phyloP scores from a whole-genome alignment of 2,888 invertebrate genomes.

The Tridacna crocea region DNA sequence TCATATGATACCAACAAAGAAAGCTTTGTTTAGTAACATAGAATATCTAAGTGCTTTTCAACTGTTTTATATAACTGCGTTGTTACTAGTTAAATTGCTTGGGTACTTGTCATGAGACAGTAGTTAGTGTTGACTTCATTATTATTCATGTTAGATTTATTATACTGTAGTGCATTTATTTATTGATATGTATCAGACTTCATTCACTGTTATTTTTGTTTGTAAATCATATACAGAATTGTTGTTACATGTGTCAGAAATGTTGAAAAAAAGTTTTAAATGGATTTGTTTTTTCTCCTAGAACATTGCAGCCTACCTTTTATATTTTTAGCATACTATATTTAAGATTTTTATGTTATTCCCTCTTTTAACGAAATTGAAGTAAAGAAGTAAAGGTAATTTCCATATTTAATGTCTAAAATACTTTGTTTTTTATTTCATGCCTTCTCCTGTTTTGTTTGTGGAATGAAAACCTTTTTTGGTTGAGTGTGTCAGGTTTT shows the following conservation, averaged over 20 bases:
- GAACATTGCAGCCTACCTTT: not conserved
- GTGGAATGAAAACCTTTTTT: too few relatives aligned
- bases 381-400: too few relatives aligned
- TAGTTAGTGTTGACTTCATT: slow-evolving; percentile 8
- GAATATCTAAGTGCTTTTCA: slow-evolving; percentile 13
- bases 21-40: not conserved
- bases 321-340: not conserved
- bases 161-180: slow-evolving; percentile 50
- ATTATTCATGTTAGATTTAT: slow-evolving; percentile 11
- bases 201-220: not conserved
- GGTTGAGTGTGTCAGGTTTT: too few relatives aligned
- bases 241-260: not conserved
- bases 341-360: not conserved
- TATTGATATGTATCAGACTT: slow-evolving; percentile 37
- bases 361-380: too few relatives aligned
- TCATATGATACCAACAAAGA: too few relatives aligned
- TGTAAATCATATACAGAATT: too few relatives aligned
- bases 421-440: too few relatives aligned
- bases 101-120: not conserved
- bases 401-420: too few relatives aligned
- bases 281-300: not conserved
- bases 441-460: too few relatives aligned
- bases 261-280: not conserved
- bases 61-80: not conserved
- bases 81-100: slow-evolving; percentile 7